These are phyloP conservation scores for Pygmarrhopalites habei DNA, from an alignment of 1,140 invertebrate genomes.

Conservation along the genomic window DNA sequence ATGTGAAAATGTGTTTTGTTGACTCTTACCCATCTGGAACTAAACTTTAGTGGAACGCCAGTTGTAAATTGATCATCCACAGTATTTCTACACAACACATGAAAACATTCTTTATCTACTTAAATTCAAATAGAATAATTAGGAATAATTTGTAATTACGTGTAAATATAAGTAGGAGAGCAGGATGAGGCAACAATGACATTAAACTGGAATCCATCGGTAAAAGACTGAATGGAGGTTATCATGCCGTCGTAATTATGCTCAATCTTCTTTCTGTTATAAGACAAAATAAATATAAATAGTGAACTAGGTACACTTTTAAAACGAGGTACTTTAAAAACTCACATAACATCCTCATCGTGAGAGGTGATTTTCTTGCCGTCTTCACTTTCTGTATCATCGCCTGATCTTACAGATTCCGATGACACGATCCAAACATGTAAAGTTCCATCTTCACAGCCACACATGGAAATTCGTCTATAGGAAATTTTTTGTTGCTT, in stretches of 20 bases:
- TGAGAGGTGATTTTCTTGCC: too few relatives aligned
- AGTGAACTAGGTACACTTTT: too few relatives aligned
- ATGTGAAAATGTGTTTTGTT: too few relatives aligned
- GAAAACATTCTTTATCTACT: not conserved
- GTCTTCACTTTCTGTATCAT: too few relatives aligned
- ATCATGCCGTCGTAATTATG: conserved; percentile 31
- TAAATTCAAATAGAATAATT: not conserved
- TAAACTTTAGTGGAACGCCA: conserved; percentile 33
- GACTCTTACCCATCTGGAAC: conserved; percentile 29
- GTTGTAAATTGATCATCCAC: conserved; percentile 27
- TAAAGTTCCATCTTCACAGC: conserved; percentile 32
- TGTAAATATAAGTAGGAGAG: conserved; percentile 34
- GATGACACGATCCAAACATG: conserved; percentile 28
- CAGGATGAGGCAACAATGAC: conserved; percentile 28
- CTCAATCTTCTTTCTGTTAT: conserved; percentile 21
- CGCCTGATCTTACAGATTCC: too few relatives aligned
- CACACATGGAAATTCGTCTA: conserved; percentile 33
- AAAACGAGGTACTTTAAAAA: too few relatives aligned
- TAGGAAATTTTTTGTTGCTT: too few relatives aligned
- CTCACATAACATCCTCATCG: too few relatives aligned
- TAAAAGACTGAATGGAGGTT: conserved; percentile 30
- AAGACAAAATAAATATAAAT: too few relatives aligned
- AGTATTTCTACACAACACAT: conserved; percentile 19
- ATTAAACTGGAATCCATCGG: conserved; percentile 27
- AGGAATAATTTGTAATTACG: conserved; percentile 18